Evolutionary conservation across 2,888 invertebrate species (phyloP).

Genomic region (Morpho helenor): DNA sequence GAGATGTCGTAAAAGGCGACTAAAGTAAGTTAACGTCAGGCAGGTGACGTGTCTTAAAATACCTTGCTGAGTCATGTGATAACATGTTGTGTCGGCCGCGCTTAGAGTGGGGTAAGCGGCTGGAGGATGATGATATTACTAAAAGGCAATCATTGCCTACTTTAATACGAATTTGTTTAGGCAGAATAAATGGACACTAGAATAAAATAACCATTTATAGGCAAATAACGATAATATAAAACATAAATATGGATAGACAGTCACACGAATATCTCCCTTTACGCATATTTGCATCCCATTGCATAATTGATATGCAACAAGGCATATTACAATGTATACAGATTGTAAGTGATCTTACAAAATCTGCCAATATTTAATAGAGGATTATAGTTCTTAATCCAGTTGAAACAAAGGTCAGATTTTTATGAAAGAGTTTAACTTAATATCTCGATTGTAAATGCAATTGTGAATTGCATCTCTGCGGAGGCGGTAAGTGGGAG

Average conservation of each 20-base stretch:
- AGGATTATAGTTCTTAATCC: neutral
- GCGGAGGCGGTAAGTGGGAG: conserved; percentile 24
- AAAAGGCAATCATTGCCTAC: too few species aligned
- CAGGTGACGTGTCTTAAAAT: too few species aligned
- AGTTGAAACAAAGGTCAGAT: conserved; percentile 2
- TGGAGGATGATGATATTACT: too few species aligned
- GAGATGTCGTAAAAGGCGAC: too few species aligned
- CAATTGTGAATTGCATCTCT: conserved; percentile 11
- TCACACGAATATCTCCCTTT: conserved; percentile 10
- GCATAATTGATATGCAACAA: conserved; percentile 24
- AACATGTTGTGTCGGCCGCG: too few species aligned
- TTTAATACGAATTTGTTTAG: too few species aligned
- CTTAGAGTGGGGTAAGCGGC: too few species aligned
- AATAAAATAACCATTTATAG: conserved; percentile 7
- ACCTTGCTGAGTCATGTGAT: too few species aligned
- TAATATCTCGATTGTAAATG: conserved; percentile 4
- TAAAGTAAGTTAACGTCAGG: too few species aligned
- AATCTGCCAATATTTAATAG: neutral
- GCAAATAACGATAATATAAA: conserved; percentile 9
- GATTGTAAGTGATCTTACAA: conserved; percentile 5
- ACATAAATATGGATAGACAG: conserved; percentile 15
- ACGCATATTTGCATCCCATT: conserved; percentile 21
- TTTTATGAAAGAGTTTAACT: neutral
- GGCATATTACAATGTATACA: conserved; percentile 15
- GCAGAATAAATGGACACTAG: neutral